Evolutionary conservation across 2,888 invertebrate genomes (phyloP), one percentile per base, ranked within the genome.

Genomic region (Macrophya alboannulata): DNA sequence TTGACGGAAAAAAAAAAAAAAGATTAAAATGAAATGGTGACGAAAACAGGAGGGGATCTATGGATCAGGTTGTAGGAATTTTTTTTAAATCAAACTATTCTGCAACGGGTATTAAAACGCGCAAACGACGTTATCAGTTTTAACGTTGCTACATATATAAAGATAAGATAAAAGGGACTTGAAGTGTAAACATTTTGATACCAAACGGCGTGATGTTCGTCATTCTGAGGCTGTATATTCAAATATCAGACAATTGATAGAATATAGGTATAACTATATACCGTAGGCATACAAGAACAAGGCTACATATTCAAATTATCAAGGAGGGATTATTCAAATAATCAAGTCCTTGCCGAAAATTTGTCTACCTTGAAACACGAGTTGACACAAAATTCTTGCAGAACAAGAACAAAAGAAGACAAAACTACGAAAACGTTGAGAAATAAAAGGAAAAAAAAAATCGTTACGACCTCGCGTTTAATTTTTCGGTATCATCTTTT

Each of bases 71-170:
- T 12, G 12, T 4, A 48, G 62, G 12, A 12, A 37, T 37, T 68
- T 68, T 68, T 55, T 17, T 25, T n/a, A 45, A 25, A 74, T 74
- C 21, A 25, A 74, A 25, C 43, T 74, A 74, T 74, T 74, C 74
- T 74, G 74, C 74, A 74, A 74, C 15, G n/a, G 45, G 21, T 74
- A 45, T 48, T 74, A 25, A 45, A 74, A 21, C 12, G 45, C 21
- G 74, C 31, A 74, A 48, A 74, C 43, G 74, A 74, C 45, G 10
- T 74, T 74, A 74, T 74, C 45, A 74, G 74, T 74, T 43, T 74
- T 48, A 31, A 74, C 74, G 74, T 74, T 74, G 74, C 74, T 45
- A 74, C 45, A 74, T 72, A 62, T 31, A 40, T 74, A 21, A 74
- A 21, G 74, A 74, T 74, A 74, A 74, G 74, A 74, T 74, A 74